Evolutionary conservation across 1,140 invertebrate species (phyloP), one percentile per base, ranked within the genome.

Genomic region (Zaprionus africanus): DNA sequence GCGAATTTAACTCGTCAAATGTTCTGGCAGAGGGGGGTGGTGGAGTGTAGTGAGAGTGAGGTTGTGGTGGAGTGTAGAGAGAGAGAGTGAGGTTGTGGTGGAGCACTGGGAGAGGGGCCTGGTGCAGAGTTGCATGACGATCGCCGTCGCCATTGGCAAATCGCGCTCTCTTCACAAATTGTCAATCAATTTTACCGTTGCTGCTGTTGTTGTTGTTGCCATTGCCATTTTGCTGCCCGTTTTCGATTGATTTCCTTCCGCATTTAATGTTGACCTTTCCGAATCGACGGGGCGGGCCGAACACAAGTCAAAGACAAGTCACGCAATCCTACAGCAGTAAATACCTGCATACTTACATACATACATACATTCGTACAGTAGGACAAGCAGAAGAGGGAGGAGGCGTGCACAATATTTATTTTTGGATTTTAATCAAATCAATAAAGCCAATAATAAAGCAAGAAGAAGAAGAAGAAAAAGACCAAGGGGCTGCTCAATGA

Each of bases 401-500:
- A 3, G 79, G 83, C 70, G 79, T 86, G 79, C 83, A 86, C 82
- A 79, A 86, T 76, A 59, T 85, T 86, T 86, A 86, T 86, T 86
- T 87, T 87, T 87, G 82, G 82, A 87, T 73, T 78, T 73, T 75
- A 82, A 86, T 86, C 83, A 79, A 86, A 86, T 86, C 82, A 86
- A 86, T 86, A 82, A 63, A 69, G 82, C 19, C 62, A 64, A 69
- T 62, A 57, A 65, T 38, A 57, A 6, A 43, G 54, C 6, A 54
- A 22, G 31, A 59, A 19, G 41, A 60, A 31, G 15, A 49, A 28
- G 12, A 60, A 24, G 13, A n/a, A 24, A 6, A n/a, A 28, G 5
- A 60, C 13, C 19, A n/a, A 43, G 7, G 26, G n/a, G 17, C 43
- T 5, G 7, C 43, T 49, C 24, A 34, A 34, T 58, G 15, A 36